A percentile compares a stretch with the other conserved stretches of the same genome.
Conservation (phyloP, 2,797 vertebrate species). For the Balearica regulorum region DNA sequence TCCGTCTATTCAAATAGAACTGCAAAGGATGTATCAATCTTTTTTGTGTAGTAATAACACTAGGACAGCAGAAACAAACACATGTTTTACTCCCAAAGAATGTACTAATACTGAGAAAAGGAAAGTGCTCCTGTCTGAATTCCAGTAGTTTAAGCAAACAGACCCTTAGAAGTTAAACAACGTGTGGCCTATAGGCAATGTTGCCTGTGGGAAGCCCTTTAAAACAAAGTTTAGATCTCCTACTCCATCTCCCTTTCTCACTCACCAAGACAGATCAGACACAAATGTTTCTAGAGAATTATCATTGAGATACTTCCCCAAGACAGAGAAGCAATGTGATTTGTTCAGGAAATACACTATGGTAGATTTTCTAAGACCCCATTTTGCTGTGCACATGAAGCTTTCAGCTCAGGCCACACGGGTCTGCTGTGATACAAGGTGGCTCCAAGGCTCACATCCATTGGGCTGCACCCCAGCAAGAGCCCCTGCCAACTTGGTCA, state of each 20-base stretch:
- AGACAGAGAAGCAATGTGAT: not conserved
- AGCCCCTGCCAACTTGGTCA: not conserved
- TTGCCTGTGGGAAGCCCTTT: not conserved
- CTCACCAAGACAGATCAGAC: not conserved
- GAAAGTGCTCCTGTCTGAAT: not conserved
- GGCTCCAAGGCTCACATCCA: not conserved
- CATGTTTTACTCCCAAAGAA: not conserved
- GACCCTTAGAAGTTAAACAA: not conserved
- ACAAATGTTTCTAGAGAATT: not conserved
- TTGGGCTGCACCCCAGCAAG: not conserved
- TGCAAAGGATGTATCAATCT: not conserved
- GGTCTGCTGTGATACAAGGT: not conserved
- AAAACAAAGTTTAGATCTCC: not conserved
- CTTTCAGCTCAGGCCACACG: rapidly evolving
- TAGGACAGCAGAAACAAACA: not conserved
- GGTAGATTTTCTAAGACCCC: not conserved
- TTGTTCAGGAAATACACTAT: not conserved
- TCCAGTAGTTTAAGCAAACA: not conserved
- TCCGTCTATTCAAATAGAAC: not conserved
- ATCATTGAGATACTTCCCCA: not conserved
- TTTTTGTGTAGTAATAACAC: not conserved
- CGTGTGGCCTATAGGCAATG: not conserved
- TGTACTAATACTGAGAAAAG: not conserved
- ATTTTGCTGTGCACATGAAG: not conserved
- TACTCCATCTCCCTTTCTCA: not conserved